Evolutionary conservation across 2,888 invertebrate genomes (phyloP).

Genomic region (Drosophila cognata): DNA sequence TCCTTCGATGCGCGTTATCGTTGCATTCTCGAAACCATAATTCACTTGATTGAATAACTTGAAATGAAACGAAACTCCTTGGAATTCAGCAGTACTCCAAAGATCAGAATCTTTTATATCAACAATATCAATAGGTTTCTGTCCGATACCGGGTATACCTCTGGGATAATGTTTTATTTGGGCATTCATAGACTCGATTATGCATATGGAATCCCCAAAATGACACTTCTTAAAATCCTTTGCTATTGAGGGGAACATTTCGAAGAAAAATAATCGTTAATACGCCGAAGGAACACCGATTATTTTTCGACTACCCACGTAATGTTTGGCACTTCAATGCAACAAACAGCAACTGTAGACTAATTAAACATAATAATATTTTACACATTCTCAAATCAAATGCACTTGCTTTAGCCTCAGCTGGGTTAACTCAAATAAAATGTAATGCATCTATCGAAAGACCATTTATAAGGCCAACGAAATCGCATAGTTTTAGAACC

Average conservation of each 20-base stretch:
- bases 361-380: slow-evolving; percentile 2
- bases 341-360: slow-evolving; percentile 9
- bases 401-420: slow-evolving; percentile 10
- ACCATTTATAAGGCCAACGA: slow-evolving; percentile 31
- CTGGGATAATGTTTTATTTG: slow-evolving; percentile 33
- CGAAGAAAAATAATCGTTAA: neutral
- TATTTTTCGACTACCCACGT: slow-evolving; percentile 23
- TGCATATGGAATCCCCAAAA: slow-evolving; percentile 47
- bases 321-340: slow-evolving; percentile 21
- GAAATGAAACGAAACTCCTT: slow-evolving; percentile 25
- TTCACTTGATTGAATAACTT: slow-evolving; percentile 36
- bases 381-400: slow-evolving; percentile 13
- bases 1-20: slow-evolving; percentile 53
- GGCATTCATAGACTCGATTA: slow-evolving; percentile 36
- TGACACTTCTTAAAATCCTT: slow-evolving; percentile 42
- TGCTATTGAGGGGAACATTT: slow-evolving; percentile 7
- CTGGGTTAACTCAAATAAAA: slow-evolving; percentile 23
- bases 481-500: slow-evolving; percentile 38
- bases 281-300: neutral
- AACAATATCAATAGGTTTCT: slow-evolving; percentile 41
- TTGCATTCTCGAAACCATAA: slow-evolving; percentile 59
- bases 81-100: slow-evolving; percentile 20
- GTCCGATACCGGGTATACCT: slow-evolving; percentile 44
- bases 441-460: neutral
- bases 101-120: slow-evolving; percentile 31